phyloP scores from a whole-genome alignment of 2,888 invertebrate genomes.

The Mamestra brassicae region DNA sequence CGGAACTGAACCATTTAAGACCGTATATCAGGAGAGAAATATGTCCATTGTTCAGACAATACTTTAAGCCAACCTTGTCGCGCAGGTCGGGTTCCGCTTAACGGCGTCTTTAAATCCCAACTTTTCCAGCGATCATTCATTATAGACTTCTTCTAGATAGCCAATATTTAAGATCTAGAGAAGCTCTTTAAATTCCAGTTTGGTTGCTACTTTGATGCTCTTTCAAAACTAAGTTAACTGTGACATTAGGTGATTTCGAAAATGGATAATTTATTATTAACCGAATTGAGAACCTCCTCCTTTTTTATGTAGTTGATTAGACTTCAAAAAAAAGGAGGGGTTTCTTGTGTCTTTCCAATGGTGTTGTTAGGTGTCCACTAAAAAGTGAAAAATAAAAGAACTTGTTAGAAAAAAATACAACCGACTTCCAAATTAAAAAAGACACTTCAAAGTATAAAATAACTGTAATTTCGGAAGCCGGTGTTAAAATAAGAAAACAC shows the following conservation, averaged over 20 bases:
- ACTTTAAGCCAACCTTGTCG: slow-evolving; percentile 31
- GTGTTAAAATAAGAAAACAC: too few species aligned
- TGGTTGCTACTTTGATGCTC: background rate
- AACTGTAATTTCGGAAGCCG: too few species aligned
- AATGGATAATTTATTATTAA: too few species aligned
- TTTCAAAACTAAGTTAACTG: background rate
- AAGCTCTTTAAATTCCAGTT: slow-evolving; percentile 22
- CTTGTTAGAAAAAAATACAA: too few species aligned
- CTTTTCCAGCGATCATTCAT: slow-evolving; percentile 45
- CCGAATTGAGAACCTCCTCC: too few species aligned
- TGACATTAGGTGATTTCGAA: background rate
- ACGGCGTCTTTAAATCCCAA: slow-evolving; percentile 28
- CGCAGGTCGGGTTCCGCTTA: slow-evolving; percentile 20
- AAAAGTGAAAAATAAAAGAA: too few species aligned
- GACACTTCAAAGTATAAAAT: too few species aligned
- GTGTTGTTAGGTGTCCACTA: too few species aligned
- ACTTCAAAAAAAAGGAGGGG: too few species aligned
- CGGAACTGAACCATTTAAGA: background rate
- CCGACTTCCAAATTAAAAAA: too few species aligned
- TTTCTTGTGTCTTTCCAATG: too few species aligned
- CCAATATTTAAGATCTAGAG: slow-evolving; percentile 17
- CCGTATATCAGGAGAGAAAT: slow-evolving; percentile 24
- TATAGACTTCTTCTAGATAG: slow-evolving; percentile 24
- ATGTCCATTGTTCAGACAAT: slow-evolving; percentile 33
- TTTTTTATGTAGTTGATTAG: too few species aligned